These are phyloP conservation scores for Setipinna tenuifilis DNA, from an alignment of 2,797 vertebrate species.

Conservation along the genomic window DNA sequence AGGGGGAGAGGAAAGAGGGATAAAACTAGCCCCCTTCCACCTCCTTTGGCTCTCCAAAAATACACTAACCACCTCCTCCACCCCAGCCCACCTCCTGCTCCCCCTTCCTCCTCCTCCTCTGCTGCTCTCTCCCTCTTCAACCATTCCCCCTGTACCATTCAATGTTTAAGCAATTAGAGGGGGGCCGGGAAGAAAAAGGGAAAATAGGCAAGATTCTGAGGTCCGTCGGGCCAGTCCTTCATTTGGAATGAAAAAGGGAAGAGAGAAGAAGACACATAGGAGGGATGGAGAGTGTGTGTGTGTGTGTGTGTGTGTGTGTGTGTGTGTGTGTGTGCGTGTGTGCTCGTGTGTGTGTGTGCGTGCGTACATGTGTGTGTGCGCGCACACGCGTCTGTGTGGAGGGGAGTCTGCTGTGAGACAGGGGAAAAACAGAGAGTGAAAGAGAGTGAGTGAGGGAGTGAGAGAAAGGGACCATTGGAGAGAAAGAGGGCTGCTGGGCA, in stretches of 20 bases:
- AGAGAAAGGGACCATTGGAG: constrained; percentile 39
- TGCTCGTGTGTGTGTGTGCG: background rate
- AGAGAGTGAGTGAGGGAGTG: constrained; percentile 42
- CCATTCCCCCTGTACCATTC: constrained; percentile 46
- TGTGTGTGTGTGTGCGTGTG: constrained; percentile 8
- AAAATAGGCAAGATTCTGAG: constrained; percentile 60
- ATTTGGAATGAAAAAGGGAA: constrained; percentile 48
- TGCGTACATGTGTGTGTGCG: too few relatives aligned
- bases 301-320: constrained; percentile 18
- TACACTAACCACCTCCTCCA: constrained; percentile 53
- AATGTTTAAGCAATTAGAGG: constrained; percentile 64
- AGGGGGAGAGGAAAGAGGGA: constrained; percentile 25
- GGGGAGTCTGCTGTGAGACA: background rate
- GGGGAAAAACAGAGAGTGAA: constrained; percentile 4
- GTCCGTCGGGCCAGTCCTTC: constrained; percentile 52
- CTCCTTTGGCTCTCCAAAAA: constrained; percentile 60
- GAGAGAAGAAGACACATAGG: constrained; percentile 21
- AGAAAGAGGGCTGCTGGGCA: constrained; percentile 72
- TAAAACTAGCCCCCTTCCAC: constrained; percentile 50
- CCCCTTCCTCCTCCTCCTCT: constrained; percentile 36
- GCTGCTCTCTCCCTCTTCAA: background rate
- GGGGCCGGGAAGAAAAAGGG: constrained; percentile 38
- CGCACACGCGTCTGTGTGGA: background rate
- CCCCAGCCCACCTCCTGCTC: constrained; percentile 49
- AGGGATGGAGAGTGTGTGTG: constrained; percentile 34